Conservation (phyloP, 2,113 vertebrate species). For the Psilopsiagon aymara region DNA sequence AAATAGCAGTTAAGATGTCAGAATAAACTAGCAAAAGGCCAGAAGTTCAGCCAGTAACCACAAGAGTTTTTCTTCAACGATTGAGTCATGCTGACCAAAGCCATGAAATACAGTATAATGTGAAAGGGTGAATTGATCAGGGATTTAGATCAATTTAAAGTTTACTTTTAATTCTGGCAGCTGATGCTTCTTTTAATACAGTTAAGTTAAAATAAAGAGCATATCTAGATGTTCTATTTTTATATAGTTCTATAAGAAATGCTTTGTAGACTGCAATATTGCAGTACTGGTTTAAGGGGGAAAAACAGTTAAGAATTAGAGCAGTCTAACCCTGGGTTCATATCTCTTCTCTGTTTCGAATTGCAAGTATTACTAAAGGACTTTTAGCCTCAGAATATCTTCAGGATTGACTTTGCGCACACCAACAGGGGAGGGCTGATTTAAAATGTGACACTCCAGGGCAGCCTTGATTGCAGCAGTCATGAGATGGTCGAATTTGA, state of each 20-base stretch:
- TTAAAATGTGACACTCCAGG: too few relatives aligned
- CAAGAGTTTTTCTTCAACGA: slow-evolving; percentile 12
- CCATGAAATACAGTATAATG: not conserved
- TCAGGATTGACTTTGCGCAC: not conserved
- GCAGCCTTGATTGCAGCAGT: too few relatives aligned
- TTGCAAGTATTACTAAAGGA: not conserved
- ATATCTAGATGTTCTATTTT: not conserved
- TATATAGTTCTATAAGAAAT: not conserved
- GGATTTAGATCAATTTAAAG: not conserved
- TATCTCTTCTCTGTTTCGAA: not conserved
- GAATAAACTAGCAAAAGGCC: not conserved
- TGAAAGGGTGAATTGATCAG: slow-evolving; percentile 5
- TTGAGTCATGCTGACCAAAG: not conserved
- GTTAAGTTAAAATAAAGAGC: not conserved
- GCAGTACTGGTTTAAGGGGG: not conserved
- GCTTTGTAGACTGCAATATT: not conserved
- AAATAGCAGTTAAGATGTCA: slow-evolving; percentile 16
- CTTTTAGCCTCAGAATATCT: not conserved
- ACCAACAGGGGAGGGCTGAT: too few relatives aligned
- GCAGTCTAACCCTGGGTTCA: not conserved
- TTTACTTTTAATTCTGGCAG: slow-evolving; percentile 1
- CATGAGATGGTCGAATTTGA: too few relatives aligned
- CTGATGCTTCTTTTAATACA: not conserved
- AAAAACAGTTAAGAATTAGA: not conserved
- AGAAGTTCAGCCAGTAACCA: slow-evolving; percentile 29